phyloP scores from a whole-genome alignment of 2,888 invertebrate genomes.

The Sphaeridia pumilis region DNA sequence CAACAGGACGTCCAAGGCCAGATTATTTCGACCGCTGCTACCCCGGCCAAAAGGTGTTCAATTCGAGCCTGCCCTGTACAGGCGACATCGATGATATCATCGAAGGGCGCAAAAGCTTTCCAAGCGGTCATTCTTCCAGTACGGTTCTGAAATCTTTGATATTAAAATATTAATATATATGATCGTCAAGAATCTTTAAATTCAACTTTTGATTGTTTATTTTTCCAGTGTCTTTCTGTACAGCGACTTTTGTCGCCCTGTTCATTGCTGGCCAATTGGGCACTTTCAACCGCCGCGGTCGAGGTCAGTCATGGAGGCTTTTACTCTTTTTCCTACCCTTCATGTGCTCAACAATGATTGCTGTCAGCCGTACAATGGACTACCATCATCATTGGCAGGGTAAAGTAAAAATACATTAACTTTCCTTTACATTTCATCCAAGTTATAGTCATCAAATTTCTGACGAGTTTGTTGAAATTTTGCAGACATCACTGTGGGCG shows the following conservation, averaged over 20 bases:
- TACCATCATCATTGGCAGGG: constrained; percentile 89
- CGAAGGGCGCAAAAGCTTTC: constrained; percentile 79
- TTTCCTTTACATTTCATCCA: neutral
- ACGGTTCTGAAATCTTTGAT: too few species aligned
- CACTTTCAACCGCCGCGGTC: constrained; percentile 50
- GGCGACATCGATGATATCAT: constrained; percentile 53
- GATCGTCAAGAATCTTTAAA: too few species aligned
- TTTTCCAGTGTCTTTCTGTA: constrained; percentile 64
- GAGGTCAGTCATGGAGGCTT: constrained; percentile 54
- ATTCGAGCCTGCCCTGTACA: constrained; percentile 52
- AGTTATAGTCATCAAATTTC: too few species aligned
- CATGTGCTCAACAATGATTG: constrained; percentile 52
- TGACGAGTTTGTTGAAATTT: too few species aligned
- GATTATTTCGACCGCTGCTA: constrained; percentile 78
- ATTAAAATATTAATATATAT: neutral
- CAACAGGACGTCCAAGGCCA: constrained; percentile 65
- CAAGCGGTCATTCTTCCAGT: constrained; percentile 79
- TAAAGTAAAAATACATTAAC: constrained; percentile 39
- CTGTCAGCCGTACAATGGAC: constrained; percentile 69
- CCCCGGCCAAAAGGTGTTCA: constrained; percentile 55
- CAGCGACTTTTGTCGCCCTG: constrained; percentile 57
- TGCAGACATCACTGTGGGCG: constrained; percentile 63
- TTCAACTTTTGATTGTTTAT: too few species aligned
- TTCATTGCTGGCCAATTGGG: constrained; percentile 63
- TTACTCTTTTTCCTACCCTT: constrained; percentile 52